Base-by-base conservation (phyloP, 2,113 vertebrate species). In the Siniperca chuatsi region DNA sequence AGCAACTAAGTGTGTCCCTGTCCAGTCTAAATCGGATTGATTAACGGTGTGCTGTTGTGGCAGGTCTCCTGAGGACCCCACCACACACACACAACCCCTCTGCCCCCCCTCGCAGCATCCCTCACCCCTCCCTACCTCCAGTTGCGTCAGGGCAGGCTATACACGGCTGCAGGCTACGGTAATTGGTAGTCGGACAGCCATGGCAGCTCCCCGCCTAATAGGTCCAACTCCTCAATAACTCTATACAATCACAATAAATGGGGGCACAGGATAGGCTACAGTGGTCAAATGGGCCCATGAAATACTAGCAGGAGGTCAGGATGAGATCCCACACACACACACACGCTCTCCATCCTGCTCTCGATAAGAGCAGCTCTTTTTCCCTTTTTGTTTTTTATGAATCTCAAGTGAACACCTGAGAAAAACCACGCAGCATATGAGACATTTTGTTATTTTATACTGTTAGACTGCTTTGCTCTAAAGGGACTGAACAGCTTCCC, bases 11-110 rank as follows among this genome's bases (percentile, higher is more conserved):
- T 93, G 90, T 93, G 93, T 96, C 93, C 93, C 94, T 93, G 94
- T 96, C 94, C 91, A 65, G 85, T 86, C 94, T 95, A 95, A 96
- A 96, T 95, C 93, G 90, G 95, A 96, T 95, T 95, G 95, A 96
- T 96, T 96, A 96, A 94, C 88, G 89, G 92, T 75, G 44, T 77
- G 88, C 91, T 92, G 90, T 92, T 94, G 90, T 93, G 92, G 93
- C 90, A 90, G 90, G 92, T 95, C 95, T 94, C 93, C 78, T 81
- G 95, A 93, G 94, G 91, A 89, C 66, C 82, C 75, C 52, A 70
- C 57, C 77, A 44, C 42, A 44, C 42, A 44, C 46, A 50, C 35
- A 25, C 44, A 8, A 42, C 60, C 71, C 81, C 65, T 29, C 48
- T 46, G 40, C 70, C 55, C 79, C 48, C 67, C 75, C 64, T 76